Evolutionary conservation across 2,888 invertebrate genomes (phyloP).

Genomic region (Aspidiotus destructor): DNA sequence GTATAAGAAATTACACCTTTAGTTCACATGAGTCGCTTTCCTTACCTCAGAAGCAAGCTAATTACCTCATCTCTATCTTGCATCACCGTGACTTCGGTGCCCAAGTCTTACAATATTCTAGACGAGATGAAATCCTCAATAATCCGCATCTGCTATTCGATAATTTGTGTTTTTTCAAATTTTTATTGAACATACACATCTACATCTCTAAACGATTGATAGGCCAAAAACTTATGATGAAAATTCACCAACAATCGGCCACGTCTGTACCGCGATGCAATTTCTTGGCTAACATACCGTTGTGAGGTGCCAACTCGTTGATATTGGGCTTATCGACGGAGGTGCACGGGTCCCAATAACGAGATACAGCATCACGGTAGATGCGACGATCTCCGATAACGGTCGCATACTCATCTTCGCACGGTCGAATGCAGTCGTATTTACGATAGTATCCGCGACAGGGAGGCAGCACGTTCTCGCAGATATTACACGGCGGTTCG

Average conservation of each 20-base stretch:
- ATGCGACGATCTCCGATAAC: not conserved
- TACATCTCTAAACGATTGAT: too few relatives aligned
- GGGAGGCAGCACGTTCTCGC: conserved; percentile 16
- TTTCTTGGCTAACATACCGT: conserved; percentile 2
- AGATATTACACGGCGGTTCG: conserved; percentile 14
- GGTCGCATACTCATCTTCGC: conserved; percentile 24
- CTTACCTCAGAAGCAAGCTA: too few relatives aligned
- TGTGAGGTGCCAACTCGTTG: conserved; percentile 16
- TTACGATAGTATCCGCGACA: conserved; percentile 23
- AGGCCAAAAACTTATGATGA: too few relatives aligned
- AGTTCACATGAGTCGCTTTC: too few relatives aligned
- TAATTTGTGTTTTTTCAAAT: too few relatives aligned
- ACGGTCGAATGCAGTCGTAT: conserved; percentile 24
- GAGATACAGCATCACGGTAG: conserved; percentile 7
- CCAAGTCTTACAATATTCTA: too few relatives aligned
- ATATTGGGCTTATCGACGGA: not conserved
- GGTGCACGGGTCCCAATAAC: conserved; percentile 24
- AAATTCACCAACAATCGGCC: not conserved
- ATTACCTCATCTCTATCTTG: too few relatives aligned
- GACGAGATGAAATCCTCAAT: too few relatives aligned
- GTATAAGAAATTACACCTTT: too few relatives aligned
- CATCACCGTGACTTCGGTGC: too few relatives aligned
- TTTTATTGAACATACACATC: too few relatives aligned
- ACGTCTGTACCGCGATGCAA: not conserved
- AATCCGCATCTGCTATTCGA: too few relatives aligned